These are phyloP conservation scores for Lepidocyrtoides sp. DNA, from an alignment of 2,888 invertebrate species.

Conservation along the genomic window DNA sequence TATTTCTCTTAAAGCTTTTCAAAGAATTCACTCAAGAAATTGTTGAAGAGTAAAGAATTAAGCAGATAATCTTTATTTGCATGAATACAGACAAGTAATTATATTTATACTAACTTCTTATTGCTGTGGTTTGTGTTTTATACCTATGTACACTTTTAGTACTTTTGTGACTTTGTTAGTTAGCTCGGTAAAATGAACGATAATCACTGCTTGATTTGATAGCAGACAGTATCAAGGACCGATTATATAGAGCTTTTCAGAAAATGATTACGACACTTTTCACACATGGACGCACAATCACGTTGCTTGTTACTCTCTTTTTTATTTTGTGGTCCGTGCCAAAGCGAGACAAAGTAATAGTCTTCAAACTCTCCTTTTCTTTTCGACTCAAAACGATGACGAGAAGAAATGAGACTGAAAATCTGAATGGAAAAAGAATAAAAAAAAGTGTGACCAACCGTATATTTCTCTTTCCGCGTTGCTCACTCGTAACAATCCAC, in stretches of 20 bases:
- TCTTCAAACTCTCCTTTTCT: not conserved
- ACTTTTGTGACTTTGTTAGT: too few relatives aligned
- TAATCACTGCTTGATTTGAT: too few relatives aligned
- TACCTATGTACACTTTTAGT: too few relatives aligned
- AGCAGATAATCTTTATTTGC: too few relatives aligned
- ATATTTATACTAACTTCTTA: too few relatives aligned
- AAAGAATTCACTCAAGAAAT: too few relatives aligned
- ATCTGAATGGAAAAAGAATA: conserved; percentile 26
- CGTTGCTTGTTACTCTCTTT: not conserved
- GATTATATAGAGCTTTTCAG: not conserved
- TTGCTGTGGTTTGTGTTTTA: too few relatives aligned
- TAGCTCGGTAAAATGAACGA: too few relatives aligned
- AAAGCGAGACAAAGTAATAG: not conserved
- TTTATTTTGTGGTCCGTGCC: not conserved
- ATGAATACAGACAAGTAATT: too few relatives aligned
- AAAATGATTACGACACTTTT: conserved; percentile 13
- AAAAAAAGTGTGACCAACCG: conserved; percentile 44
- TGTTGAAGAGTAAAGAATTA: too few relatives aligned
- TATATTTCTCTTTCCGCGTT: conserved; percentile 25
- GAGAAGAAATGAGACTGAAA: conserved; percentile 51
- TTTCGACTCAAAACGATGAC: not conserved
- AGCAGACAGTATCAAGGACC: too few relatives aligned
- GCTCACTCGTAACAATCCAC: not conserved
- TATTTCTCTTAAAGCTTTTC: too few relatives aligned
- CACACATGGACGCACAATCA: conserved; percentile 5